A percentile compares a stretch with the other conserved stretches of the same genome.
Conservation (phyloP, 2,797 vertebrate genomes). For the Denticeps clupeoides region DNA sequence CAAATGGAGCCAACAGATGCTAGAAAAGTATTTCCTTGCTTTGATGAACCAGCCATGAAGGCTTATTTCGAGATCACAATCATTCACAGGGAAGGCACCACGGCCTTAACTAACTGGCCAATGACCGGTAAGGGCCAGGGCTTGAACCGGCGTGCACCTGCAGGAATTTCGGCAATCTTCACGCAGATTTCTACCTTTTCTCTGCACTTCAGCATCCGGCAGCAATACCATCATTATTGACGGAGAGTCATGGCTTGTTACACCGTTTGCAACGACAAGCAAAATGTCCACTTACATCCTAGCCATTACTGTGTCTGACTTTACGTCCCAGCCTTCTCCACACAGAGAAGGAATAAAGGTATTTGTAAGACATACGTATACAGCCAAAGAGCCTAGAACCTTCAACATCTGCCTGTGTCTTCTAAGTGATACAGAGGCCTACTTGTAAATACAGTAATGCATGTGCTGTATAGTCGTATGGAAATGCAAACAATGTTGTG, state of each 20-base stretch:
- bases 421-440: too few species aligned
- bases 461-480: too few species aligned
- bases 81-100: conserved; percentile 33
- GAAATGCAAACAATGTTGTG: too few species aligned
- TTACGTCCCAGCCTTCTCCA: conserved; percentile 7
- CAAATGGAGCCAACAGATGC: conserved; percentile 49
- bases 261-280: conserved; percentile 33
- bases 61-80: conserved; percentile 51
- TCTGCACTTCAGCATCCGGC: background rate
- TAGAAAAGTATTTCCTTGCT: conserved; percentile 62
- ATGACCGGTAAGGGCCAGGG: background rate
- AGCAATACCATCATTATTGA: background rate
- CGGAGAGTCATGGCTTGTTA: conserved; percentile 37
- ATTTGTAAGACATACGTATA: too few species aligned
- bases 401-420: too few species aligned
- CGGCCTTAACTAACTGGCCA: conserved; percentile 37
- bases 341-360: background rate
- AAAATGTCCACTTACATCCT: conserved; percentile 64
- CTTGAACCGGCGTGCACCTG: too few species aligned
- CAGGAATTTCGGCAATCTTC: too few species aligned
- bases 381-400: too few species aligned
- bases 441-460: too few species aligned
- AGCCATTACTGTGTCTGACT: conserved; percentile 51
- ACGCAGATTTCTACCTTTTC: background rate
- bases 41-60: conserved; percentile 68